Evolutionary conservation across 2,113 vertebrate species (phyloP).

Genomic region (Myocastor coypus): DNA sequence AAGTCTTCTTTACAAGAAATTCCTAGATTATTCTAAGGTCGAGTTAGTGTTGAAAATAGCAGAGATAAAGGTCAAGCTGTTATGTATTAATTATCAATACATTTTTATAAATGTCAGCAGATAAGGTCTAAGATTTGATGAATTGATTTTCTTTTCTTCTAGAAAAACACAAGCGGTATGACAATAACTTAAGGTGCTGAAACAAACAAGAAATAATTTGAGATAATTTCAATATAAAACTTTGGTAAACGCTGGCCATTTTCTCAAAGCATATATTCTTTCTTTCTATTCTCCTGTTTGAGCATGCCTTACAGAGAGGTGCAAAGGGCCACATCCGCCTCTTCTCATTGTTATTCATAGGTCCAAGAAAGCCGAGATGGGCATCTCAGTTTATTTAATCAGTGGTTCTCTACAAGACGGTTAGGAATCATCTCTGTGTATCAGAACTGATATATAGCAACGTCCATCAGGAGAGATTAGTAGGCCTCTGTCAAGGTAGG

Average conservation of each 20-base stretch:
- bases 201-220: neutral
- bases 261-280: constrained; percentile 60
- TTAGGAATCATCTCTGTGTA: constrained; percentile 88
- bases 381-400: constrained; percentile 95
- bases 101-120: neutral
- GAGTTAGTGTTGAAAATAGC: neutral
- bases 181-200: neutral
- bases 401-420: constrained; percentile 89
- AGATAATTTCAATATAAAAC: neutral
- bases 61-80: neutral
- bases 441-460: constrained; percentile 87
- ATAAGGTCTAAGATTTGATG: neutral
- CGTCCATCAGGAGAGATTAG: constrained; percentile 95
- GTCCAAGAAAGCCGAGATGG: constrained; percentile 90
- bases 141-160: constrained; percentile 23
- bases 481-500: constrained; percentile 89
- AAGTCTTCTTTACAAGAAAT: neutral
- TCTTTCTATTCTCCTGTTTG: constrained; percentile 66
- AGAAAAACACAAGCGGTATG: neutral
- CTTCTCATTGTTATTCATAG: constrained; percentile 95
- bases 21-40: neutral
- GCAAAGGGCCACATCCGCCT: constrained; percentile 78
- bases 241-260: constrained; percentile 34
- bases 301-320: constrained; percentile 67
- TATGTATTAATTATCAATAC: neutral